These are phyloP conservation scores for Notolabrus celidotus DNA, from an alignment of 2,797 vertebrate species.

Conservation along the genomic window DNA sequence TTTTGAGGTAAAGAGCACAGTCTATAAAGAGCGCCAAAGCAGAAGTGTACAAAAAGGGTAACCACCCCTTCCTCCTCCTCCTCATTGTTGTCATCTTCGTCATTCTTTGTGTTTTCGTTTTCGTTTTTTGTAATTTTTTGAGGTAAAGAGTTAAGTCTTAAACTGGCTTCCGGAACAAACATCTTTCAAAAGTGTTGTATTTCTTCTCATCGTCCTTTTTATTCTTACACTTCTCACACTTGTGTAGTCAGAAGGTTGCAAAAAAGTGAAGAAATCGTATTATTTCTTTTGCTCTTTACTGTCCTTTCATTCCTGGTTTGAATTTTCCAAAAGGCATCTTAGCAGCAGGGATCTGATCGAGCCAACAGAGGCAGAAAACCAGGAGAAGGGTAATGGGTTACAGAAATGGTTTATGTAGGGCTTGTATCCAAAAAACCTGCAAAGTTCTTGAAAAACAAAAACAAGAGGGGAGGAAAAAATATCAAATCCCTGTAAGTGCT, in stretches of 20 bases:
- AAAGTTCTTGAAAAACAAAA: constrained; percentile 54
- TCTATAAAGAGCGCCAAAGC: constrained; percentile 68
- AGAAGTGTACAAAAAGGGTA: constrained; percentile 62
- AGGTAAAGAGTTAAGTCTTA: constrained; percentile 76
- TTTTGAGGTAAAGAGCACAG: constrained; percentile 81
- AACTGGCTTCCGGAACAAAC: constrained; percentile 65
- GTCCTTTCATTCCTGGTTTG: constrained; percentile 59
- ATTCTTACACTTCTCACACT: constrained; percentile 47
- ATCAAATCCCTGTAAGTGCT: constrained; percentile 66
- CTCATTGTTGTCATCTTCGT: constrained; percentile 27
- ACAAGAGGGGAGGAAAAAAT: constrained; percentile 33
- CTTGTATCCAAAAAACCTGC: constrained; percentile 56
- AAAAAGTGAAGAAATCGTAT: constrained; percentile 58
- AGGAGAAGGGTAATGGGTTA: constrained; percentile 7
- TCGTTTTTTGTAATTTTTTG: constrained; percentile 50
- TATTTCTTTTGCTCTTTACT: constrained; percentile 84
- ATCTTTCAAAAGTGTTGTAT: constrained; percentile 56
- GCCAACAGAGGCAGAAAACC: constrained; percentile 55
- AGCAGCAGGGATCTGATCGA: constrained; percentile 74
- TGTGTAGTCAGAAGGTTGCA: constrained; percentile 86
- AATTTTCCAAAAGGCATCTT: constrained; percentile 70
- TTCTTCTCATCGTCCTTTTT: constrained; percentile 47
- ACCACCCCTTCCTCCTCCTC: constrained; percentile 44
- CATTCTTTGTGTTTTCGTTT: constrained; percentile 6
- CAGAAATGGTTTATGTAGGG: constrained; percentile 19